Evolutionary conservation across 2,797 vertebrate genomes (phyloP), one percentile per base, ranked within the genome.

Genomic region (Xiphophorus birchmanni): DNA sequence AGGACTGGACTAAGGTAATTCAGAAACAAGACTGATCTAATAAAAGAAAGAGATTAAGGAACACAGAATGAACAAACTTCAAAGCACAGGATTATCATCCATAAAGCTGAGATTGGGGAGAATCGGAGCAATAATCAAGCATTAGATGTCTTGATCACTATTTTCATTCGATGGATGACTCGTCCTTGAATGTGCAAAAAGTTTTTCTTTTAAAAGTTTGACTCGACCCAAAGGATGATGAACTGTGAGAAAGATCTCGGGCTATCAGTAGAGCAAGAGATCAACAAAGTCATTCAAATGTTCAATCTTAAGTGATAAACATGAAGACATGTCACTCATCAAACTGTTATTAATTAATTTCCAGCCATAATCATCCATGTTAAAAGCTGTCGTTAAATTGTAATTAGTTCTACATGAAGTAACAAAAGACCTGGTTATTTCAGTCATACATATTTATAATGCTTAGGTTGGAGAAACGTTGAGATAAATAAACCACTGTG

Each of bases 391-490:
- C 95, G 95, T 96, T 89, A 92, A 95, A 97, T 95, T 95, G 88
- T 92, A 94, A 96, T 97, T 96, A 97, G 95, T 97, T 97, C 95
- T 95, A 96, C 96, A 96, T 12, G 82, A 96, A 92, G 91, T 93
- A 94, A 93, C 94, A 91, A 93, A 96, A 93, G 92, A 92, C 89
- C 93, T 94, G 92, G 92, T 91, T 93, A 93, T 95, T 96, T 94
- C 93, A 93, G 93, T 94, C 94, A 96, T 97, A 94, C 95, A 96
- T 97, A 97, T 96, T 95, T 95, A 97, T 96, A 93, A 93, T 35
- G 50, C 77, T 83, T 76, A 81, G 84, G 80, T 91, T 84, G 77
- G 80, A 91, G 78, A 87, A 90, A 88, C 75, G 84, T 45, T 82
- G 81, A 91, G 87, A 90, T 86, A 89, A 88, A 93, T 90, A 92